A percentile compares a stretch with the other conserved stretches of the same genome.
These are phyloP conservation scores for Pimpla rufipes DNA, from an alignment of 2,888 invertebrate species.

Conservation along the genomic window DNA sequence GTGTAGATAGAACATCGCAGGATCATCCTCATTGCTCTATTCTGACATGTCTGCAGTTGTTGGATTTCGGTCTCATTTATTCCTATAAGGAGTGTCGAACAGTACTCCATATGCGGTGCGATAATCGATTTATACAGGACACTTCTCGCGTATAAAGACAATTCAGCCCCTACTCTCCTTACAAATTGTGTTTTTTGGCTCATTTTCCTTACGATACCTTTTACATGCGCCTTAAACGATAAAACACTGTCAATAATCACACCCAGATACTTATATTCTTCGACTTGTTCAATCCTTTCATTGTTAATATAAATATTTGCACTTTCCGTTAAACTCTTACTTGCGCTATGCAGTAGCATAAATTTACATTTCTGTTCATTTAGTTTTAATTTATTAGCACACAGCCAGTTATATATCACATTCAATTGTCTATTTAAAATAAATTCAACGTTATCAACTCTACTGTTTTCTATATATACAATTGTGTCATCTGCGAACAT, in stretches of 20 bases:
- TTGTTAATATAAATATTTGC: too few relatives aligned
- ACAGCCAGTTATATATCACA: too few relatives aligned
- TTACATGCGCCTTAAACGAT: background rate
- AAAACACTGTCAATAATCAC: background rate
- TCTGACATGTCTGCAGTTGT: constrained; percentile 1
- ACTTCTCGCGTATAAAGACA: too few relatives aligned
- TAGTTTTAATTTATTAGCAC: too few relatives aligned
- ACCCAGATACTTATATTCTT: background rate
- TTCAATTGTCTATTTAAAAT: too few relatives aligned
- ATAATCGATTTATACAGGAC: background rate
- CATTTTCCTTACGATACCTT: background rate
- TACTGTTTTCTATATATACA: too few relatives aligned
- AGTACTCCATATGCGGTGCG: background rate
- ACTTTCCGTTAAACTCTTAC: too few relatives aligned
- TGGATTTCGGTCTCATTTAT: constrained; percentile 2
- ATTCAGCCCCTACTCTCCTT: background rate
- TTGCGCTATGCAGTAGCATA: too few relatives aligned
- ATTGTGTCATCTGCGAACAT: too few relatives aligned
- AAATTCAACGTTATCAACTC: too few relatives aligned
- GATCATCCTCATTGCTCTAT: constrained; percentile 3
- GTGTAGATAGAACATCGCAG: background rate
- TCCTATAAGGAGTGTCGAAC: background rate
- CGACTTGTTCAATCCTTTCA: too few relatives aligned
- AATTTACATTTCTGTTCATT: too few relatives aligned
- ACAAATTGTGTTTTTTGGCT: constrained; percentile 13